Conservation (phyloP, 2,113 vertebrate species). For the Sander lucioperca region DNA sequence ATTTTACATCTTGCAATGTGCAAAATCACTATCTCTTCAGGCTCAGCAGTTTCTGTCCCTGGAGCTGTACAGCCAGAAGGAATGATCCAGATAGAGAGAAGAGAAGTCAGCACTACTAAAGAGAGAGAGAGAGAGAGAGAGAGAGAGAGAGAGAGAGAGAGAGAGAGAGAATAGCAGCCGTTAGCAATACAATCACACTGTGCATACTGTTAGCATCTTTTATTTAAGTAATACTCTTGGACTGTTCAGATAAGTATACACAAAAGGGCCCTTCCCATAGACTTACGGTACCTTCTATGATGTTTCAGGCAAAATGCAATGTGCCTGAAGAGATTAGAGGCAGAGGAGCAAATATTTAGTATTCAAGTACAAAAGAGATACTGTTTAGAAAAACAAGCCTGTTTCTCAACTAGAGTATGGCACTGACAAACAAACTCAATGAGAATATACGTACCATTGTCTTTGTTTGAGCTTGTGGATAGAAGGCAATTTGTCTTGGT, state of each 20-base stretch:
- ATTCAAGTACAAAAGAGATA: conserved; percentile 57
- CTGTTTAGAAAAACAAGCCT: conserved; percentile 43
- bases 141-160: neutral
- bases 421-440: conserved; percentile 1
- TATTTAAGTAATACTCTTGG: conserved; percentile 67
- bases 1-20: conserved; percentile 67
- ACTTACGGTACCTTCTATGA: conserved; percentile 2
- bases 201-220: conserved; percentile 59
- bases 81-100: conserved; percentile 35
- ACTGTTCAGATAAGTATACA: conserved; percentile 53
- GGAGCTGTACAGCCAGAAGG: conserved; percentile 48
- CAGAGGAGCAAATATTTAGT: conserved; percentile 62
- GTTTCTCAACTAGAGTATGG: conserved; percentile 11
- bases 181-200: conserved; percentile 57
- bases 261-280: conserved; percentile 29
- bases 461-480: conserved; percentile 22
- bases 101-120: conserved; percentile 16
- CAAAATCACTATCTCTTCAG: conserved; percentile 70
- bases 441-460: neutral
- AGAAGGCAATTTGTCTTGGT: conserved; percentile 33
- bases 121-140: conserved; percentile 7
- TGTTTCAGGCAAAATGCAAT: conserved; percentile 59
- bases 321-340: conserved; percentile 61
- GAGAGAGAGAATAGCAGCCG: conserved; percentile 67
- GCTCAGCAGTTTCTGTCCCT: conserved; percentile 70